Base-by-base conservation (phyloP, 2,113 vertebrate species). In the Cathartes aura region DNA sequence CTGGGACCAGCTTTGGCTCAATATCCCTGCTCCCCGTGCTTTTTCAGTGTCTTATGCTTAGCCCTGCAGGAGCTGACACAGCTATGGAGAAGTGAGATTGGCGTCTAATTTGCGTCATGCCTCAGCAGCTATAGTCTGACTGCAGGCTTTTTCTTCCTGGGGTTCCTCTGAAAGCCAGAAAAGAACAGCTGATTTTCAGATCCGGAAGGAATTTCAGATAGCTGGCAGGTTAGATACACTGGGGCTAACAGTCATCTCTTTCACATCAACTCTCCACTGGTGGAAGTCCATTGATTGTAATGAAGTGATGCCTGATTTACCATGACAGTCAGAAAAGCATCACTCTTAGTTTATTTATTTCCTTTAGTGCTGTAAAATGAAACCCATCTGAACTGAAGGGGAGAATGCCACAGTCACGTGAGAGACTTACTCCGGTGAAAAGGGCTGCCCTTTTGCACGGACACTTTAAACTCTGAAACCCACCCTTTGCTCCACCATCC, bases 81-180 rank as follows among this genome's bases (percentile, higher is more conserved):
- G 96, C 83, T 88, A 60, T 63, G 83, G 94, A 85, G 87, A 90
- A 97, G 89, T 87, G 94, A 97, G 94, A 76, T 45, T 71, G 64
- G 78, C 7, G 23, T 95, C 96, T 95, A 72, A 96, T 95, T 97
- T 97, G 90, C 48, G 59, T 98, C 96, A 97, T 94, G 95, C 96
- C 94, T 97, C 93, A 97, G 97, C 90, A 97, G 94, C 97, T 96
- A 24, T 43, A 67, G 92, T 60, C 78, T 95, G 82, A 94, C 86
- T 93, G 82, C 87, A 95, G 95, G 87, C 90, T 96, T 36, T 74
- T 71, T 97, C 94, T 96, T 95, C 91, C 86, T 76, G 40, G 95
- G 84, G 79, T 93, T 97, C 82, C 91, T 96, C 91, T 82, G 91
- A 89, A 60, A 97, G 72, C 53, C 86, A 91, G 64, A 92, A 94